Evolutionary conservation across 1,140 invertebrate species (phyloP), one percentile per base, ranked within the genome.

Genomic region (Eupeodes corollae): DNA sequence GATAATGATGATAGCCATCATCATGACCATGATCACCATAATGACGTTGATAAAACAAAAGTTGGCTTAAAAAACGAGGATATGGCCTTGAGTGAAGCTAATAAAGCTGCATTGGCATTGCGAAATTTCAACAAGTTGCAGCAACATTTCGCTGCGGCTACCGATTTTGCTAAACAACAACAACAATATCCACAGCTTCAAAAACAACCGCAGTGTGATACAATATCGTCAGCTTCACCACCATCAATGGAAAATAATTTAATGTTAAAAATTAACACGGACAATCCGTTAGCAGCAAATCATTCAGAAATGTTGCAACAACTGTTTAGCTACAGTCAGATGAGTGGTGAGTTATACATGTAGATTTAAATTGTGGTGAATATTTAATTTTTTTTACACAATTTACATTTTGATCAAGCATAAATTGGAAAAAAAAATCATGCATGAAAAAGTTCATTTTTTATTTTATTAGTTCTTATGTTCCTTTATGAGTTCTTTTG

Each of bases 161-260:
- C 34, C 42, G 11, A n/a, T 19, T 31, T 16, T 40, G 38, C 21
- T 6, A 21, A 34, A 16, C 34, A 46, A 37, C 10, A 44, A 42
- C 14, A 44, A 37, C 37, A 40, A 47, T 31, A 31, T 43, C 13
- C 41, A 40, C 16, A 16, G 13, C 10, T 15, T 8, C 13, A 19
- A 40, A 3, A 40, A 76, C 16, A 67, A 77, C 15, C 67, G 70
- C 45, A 75, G 73, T 52, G 53, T 73, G 57, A 53, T 67, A 11
- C 38, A 40, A 18, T 40, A 40, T 11, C 18, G 5, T 15, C 38
- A 35, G 14, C 34, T 35, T n/a, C 16, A 40, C 13, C 14, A 40
- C 5, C 18, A 40, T 16, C 18, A 26, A 26, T 26, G 35, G 48
- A 14, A 48, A 47, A 43, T 21, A 47, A 38, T 48, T 34, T 48